Evolutionary conservation across 2,888 invertebrate species (phyloP), one percentile per base, ranked within the genome.

Genomic region (Pollenia labialis): DNA sequence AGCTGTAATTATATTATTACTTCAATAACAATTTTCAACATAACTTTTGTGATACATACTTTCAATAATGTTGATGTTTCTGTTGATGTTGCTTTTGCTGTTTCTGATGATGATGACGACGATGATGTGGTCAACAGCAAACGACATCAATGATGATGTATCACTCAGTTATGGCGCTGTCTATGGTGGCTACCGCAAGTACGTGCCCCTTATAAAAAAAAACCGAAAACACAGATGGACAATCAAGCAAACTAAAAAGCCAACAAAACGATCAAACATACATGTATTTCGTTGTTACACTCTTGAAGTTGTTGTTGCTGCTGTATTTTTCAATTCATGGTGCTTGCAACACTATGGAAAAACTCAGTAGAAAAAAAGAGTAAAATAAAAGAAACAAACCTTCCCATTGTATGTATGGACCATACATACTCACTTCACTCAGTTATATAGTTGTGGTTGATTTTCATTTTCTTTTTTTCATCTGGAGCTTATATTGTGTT

Each of bases 1-100:
- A 88, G 88, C 87, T 87, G 87, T 89, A 88, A 89, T 89, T 89
- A 89, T 89, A 89, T 89, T 89, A 89, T 89, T 89, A 89, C 89
- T 88, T 89, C 89, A 89, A 89, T 88, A 89, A 89, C 89, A 89
- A 89, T 89, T 89, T 89, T 87, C 88, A 89, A 85, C 88, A 88
- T 87, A 87, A 88, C 79, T 88, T 88, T 88, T 89, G 86, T 88
- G 86, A 83, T 87, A 85, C 66, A 83, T 62, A 87, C 81, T 69
- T 85, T 74, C 69, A 76, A 80, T 81, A 72, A 72, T 60, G 48
- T 60, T 85, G 74, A 79, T 68, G 23, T 71, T 68, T 40, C 64
- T 75, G 56, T 79, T 62, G 42, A 18, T 81, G 69, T 16, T 48
- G 64, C 10, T 40, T 46, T 18, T 75, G 76, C 48, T 81, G 54